phyloP scores from a whole-genome alignment of 1,140 invertebrate genomes.

The Aphelinus certus region DNA sequence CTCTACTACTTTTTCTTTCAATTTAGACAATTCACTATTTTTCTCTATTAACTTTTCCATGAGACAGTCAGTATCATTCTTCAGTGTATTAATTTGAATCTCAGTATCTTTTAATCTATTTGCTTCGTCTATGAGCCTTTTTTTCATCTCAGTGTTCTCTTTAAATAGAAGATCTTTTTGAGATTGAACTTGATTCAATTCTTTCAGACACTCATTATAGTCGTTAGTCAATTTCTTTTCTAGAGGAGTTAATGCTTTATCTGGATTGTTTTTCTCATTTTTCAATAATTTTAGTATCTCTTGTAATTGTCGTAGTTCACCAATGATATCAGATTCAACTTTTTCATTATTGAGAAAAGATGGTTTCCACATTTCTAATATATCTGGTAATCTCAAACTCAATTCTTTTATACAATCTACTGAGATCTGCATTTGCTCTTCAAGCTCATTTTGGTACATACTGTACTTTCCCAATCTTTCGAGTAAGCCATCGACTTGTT shows the following conservation, averaged over 20 bases:
- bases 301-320: conserved; percentile 21
- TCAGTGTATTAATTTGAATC: conserved; percentile 3
- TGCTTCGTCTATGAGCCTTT: conserved; percentile 12
- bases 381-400: conserved; percentile 12
- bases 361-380: conserved; percentile 20
- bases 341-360: conserved; percentile 1
- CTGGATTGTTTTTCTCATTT: conserved; percentile 7
- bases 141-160: conserved; percentile 33
- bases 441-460: conserved; percentile 17
- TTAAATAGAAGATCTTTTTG: conserved; percentile 26
- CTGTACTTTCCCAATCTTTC: conserved; percentile 20
- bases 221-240: conserved; percentile 35
- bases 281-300: conserved; percentile 17
- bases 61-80: conserved; percentile 26
- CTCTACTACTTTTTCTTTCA: conserved; percentile 35
- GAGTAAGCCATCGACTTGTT: conserved; percentile 14
- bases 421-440: conserved; percentile 14
- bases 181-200: conserved; percentile 18
- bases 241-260: conserved; percentile 12
- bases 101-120: conserved; percentile 24
- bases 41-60: conserved; percentile 37
- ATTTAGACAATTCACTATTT: conserved; percentile 24
- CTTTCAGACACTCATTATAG: conserved; percentile 26
- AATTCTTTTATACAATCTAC: conserved; percentile 30
- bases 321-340: conserved; percentile 5